Evolutionary conservation across 1,140 invertebrate genomes (phyloP).

Genomic region (Bombus pyrosoma): DNA sequence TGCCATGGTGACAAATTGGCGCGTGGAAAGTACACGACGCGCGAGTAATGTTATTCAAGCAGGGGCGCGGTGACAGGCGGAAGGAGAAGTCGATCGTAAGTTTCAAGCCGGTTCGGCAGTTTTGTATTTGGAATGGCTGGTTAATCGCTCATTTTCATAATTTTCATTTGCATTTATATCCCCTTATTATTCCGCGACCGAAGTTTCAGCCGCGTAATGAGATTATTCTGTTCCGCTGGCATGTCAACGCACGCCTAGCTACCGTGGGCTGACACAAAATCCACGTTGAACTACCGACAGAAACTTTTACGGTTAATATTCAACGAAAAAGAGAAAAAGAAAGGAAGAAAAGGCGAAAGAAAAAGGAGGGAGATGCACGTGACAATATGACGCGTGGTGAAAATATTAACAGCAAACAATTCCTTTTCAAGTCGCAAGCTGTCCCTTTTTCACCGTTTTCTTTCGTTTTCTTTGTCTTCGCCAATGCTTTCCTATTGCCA

Average conservation of each 20-base stretch:
- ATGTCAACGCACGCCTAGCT: conserved; percentile 59
- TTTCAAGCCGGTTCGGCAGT: conserved; percentile 45
- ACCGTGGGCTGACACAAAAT: conserved; percentile 45
- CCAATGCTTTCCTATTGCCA: background rate
- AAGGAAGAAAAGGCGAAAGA: background rate
- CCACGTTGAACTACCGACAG: conserved; percentile 39
- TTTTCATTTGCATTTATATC: conserved; percentile 71
- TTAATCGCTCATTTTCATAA: conserved; percentile 69
- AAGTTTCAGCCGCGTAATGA: conserved; percentile 61
- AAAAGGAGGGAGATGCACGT: background rate
- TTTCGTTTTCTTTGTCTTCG: background rate
- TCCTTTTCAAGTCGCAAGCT: background rate
- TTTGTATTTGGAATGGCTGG: conserved; percentile 48
- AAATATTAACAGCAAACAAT: conserved; percentile 30
- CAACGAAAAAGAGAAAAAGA: conserved; percentile 6
- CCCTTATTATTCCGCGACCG: conserved; percentile 63
- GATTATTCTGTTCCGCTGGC: conserved; percentile 54
- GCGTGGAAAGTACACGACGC: background rate
- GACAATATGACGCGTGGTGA: conserved; percentile 34
- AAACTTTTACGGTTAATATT: conserved; percentile 65
- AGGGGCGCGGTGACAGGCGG: background rate
- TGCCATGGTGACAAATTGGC: background rate
- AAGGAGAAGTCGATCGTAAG: conserved; percentile 18
- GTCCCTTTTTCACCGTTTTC: background rate
- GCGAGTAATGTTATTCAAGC: no score